Conservation (phyloP, 1,140 invertebrate species). For the Polypedilum vanderplanki region DNA sequence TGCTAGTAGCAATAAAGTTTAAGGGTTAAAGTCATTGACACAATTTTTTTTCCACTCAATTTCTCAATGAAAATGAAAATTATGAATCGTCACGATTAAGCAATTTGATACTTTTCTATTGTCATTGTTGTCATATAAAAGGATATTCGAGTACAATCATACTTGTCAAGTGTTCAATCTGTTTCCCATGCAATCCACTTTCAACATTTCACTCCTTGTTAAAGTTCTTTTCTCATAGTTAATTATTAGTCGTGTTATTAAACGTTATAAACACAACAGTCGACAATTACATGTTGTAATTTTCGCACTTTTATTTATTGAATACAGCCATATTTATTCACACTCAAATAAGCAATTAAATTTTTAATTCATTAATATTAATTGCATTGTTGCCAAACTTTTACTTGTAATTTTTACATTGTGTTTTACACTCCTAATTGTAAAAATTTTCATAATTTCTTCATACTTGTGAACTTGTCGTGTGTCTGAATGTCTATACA, state of each 20-base stretch:
- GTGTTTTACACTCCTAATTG: background rate
- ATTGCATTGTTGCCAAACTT: background rate
- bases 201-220: too few species aligned
- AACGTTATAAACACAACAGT: too few species aligned
- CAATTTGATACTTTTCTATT: background rate
- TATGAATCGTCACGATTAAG: constrained; percentile 17
- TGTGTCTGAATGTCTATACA: too few species aligned
- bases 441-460: background rate
- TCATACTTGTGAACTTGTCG: too few species aligned
- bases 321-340: background rate
- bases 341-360: background rate
- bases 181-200: too few species aligned
- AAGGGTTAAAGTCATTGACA: background rate
- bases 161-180: background rate
- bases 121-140: background rate
- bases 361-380: background rate
- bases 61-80: constrained; percentile 11
- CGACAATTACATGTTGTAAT: background rate
- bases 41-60: background rate
- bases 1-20: background rate
- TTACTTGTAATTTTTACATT: background rate
- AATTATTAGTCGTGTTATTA: too few species aligned
- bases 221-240: too few species aligned
- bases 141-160: background rate
- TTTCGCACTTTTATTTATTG: background rate